These are phyloP conservation scores for Atrina japonica DNA, from an alignment of 2,888 invertebrate genomes.

Conservation along the genomic window DNA sequence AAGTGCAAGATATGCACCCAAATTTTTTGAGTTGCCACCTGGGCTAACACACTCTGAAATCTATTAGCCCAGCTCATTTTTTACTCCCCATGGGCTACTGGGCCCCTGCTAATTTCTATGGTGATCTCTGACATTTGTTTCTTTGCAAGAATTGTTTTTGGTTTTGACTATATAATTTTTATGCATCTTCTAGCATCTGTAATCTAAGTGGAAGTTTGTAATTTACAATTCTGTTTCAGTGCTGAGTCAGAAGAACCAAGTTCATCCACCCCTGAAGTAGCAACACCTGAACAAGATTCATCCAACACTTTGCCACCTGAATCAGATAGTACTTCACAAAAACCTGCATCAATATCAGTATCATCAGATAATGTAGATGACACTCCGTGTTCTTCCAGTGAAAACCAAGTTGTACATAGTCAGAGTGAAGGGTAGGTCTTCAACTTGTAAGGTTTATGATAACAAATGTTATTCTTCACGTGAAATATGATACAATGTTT, in stretches of 20 bases:
- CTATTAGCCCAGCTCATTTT: too few relatives aligned
- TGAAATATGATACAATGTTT: too few relatives aligned
- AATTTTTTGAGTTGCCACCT: too few relatives aligned
- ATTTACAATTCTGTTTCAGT: conserved; percentile 1
- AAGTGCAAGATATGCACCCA: too few relatives aligned
- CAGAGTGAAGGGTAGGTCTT: background rate
- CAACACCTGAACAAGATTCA: conserved; percentile 1
- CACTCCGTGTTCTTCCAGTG: conserved; percentile 9
- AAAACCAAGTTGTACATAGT: conserved; percentile 1
- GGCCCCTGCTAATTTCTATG: too few relatives aligned
- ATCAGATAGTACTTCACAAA: conserved; percentile 8
- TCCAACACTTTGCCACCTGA: background rate
- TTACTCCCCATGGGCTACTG: too few relatives aligned
- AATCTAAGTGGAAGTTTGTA: too few relatives aligned
- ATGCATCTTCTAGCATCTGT: too few relatives aligned
- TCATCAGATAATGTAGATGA: conserved; percentile 1
- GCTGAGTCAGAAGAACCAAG: conserved; percentile 3
- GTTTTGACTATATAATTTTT: too few relatives aligned
- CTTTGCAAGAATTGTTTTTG: too few relatives aligned
- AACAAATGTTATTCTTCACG: background rate
- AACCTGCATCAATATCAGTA: conserved; percentile 14
- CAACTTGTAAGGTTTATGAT: background rate
- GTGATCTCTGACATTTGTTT: too few relatives aligned
- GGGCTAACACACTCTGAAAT: too few relatives aligned
- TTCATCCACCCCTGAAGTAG: conserved; percentile 15